Evolutionary conservation across 2,888 invertebrate genomes (phyloP).

Genomic region (Idaea dimidiata): DNA sequence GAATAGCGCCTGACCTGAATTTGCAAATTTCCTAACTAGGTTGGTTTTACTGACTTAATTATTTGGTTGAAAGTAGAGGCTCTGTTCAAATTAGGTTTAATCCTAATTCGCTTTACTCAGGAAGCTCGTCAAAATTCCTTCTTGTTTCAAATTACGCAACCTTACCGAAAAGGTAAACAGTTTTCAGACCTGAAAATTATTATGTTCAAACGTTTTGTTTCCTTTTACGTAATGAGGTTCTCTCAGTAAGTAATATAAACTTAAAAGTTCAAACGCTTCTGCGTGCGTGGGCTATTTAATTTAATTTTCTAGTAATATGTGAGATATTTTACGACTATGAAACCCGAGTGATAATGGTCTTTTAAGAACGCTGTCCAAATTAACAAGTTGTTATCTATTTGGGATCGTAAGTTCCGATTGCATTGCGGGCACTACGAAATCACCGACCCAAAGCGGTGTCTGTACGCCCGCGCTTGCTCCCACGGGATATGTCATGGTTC

Average conservation of each 20-base stretch:
- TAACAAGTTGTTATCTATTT: background rate
- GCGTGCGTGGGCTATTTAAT: background rate
- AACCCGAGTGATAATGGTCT: background rate
- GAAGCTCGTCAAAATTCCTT: background rate
- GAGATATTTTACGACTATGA: background rate
- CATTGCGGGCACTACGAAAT: background rate
- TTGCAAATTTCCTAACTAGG: constrained; percentile 12
- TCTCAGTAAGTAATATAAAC: background rate
- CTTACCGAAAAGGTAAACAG: background rate
- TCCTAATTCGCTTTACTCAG: constrained; percentile 1
- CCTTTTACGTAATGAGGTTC: background rate
- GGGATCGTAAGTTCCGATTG: background rate
- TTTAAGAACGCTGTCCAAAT: background rate
- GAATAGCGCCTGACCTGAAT: constrained; percentile 18
- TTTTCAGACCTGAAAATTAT: background rate
- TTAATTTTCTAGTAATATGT: background rate
- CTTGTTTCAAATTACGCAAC: background rate
- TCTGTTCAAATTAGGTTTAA: background rate
- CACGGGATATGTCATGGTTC: background rate
- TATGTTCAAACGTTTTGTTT: background rate
- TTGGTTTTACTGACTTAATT: background rate
- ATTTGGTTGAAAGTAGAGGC: background rate
- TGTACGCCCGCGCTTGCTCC: background rate
- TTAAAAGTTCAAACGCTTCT: background rate
- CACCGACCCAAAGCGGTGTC: background rate